phyloP scores from a whole-genome alignment of 1,140 invertebrate species.

The Patella vulgata region DNA sequence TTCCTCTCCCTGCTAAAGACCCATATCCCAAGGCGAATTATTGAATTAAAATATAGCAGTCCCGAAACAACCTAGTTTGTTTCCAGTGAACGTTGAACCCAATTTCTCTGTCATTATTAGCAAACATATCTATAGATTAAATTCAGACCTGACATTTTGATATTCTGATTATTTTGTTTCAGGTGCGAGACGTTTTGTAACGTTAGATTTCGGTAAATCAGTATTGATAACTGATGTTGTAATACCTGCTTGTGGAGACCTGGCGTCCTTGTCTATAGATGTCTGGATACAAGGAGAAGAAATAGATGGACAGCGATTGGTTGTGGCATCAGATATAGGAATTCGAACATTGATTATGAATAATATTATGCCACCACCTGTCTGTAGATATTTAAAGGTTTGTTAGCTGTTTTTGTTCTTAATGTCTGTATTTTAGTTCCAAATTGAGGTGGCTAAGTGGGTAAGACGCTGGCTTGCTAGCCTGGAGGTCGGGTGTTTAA shows the following conservation, averaged over 20 bases:
- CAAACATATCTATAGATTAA: constrained; percentile 1
- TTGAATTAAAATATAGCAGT: no score
- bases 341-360: constrained; percentile 83
- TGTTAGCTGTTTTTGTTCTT: constrained; percentile 7
- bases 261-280: constrained; percentile 88
- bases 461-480: no score
- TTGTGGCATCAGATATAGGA: constrained; percentile 86
- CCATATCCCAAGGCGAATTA: no score
- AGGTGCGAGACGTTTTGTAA: constrained; percentile 81
- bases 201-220: constrained; percentile 88
- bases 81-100: no score
- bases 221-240: constrained; percentile 87
- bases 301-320: constrained; percentile 82
- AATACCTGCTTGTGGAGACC: constrained; percentile 85
- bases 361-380: constrained; percentile 87
- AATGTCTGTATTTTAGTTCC: no score
- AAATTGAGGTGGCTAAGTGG: no score
- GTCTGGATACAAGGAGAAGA: constrained; percentile 86
- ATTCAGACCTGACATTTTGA: no score
- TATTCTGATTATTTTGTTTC: constrained; percentile 47
- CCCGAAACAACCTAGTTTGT: no score
- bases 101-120: background rate
- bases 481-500: no score
- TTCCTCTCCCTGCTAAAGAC: no score
- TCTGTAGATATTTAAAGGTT: constrained; percentile 90